Evolutionary conservation across 2,113 vertebrate genomes (phyloP), one percentile per base, ranked within the genome.

Genomic region (Ictidomys tridecemlineatus): DNA sequence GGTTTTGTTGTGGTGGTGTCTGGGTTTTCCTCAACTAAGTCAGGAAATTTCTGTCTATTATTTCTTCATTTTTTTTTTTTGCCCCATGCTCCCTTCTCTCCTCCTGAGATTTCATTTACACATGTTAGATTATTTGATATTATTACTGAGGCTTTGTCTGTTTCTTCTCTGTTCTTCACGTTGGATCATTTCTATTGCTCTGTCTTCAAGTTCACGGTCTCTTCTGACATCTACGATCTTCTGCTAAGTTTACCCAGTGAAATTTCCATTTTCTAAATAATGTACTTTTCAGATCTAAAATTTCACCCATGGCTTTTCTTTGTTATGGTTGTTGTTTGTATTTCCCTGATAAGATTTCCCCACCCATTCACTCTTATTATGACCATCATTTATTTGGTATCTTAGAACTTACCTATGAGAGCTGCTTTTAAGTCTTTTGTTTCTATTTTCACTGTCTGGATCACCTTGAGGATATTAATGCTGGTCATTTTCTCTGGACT

Each of bases 51-150:
- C 63, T 78, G 45, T 84, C 32, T 12, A 74, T 84, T 72, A 12
- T 89, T 79, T 58, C 45, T 84, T 88, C 11, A 17, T 84, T 63
- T 85, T 94, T 84, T 63, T 85, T 94, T 79, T 45, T 72, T 58
- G 18, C 30, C 13, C 32, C 88, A 16, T 37, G 87, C 26, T 84
- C 20, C 58, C 28, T 65, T 69, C 61, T 69, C 22, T 87, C n/a
- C n/a, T 87, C 37, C 61, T n/a, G 8, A 85, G 39, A n/a, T 73
- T 74, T 8, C 28, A 48, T 76, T 89, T 42, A 51, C 12, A 67
- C 14, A 12, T 61, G 34, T 37, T 73, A 70, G 17, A 53, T 42
- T 74, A 8, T 45, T 79, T 95, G 56, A 48, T 20, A 45, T 1
- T 92, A 10, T 42, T n/a, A 42, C 10, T 61, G 18, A 92, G 6